A percentile compares a stretch with the other conserved stretches of the same genome.
phyloP scores from a whole-genome alignment of 1,140 invertebrate species.

The Cotesia glomerata region DNA sequence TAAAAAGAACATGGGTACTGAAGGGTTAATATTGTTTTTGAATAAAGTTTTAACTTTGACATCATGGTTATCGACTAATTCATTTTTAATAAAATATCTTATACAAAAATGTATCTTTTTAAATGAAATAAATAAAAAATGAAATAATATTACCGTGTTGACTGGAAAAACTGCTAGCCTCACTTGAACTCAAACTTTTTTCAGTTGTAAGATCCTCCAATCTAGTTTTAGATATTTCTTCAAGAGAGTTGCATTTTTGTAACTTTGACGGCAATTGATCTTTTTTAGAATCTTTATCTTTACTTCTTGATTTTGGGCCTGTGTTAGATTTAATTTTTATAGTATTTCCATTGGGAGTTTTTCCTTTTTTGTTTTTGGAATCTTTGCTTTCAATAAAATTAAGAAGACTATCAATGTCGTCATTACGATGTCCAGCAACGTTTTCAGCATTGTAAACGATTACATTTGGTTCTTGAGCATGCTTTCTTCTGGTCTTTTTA shows the following conservation, averaged over 20 bases:
- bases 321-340: constrained; percentile 54
- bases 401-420: constrained; percentile 65
- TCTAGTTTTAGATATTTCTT: constrained; percentile 75
- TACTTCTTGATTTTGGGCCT: constrained; percentile 53
- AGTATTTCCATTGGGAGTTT: constrained; percentile 45
- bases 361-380: constrained; percentile 56
- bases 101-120: not conserved
- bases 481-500: constrained; percentile 64
- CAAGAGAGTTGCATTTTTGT: constrained; percentile 72
- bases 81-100: too few relatives aligned
- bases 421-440: constrained; percentile 71
- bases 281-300: constrained; percentile 58
- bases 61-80: too few relatives aligned
- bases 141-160: constrained; percentile 49
- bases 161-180: constrained; percentile 54
- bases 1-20: too few relatives aligned
- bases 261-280: constrained; percentile 61
- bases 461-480: constrained; percentile 68
- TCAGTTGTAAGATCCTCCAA: constrained; percentile 70
- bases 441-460: constrained; percentile 69
- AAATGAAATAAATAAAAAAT: constrained; percentile 15
- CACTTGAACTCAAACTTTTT: constrained; percentile 53
- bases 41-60: too few relatives aligned
- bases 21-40: too few relatives aligned
- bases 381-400: constrained; percentile 65